Base-by-base conservation (phyloP, 2,888 invertebrate species). In the Megalurothrips usitatus region DNA sequence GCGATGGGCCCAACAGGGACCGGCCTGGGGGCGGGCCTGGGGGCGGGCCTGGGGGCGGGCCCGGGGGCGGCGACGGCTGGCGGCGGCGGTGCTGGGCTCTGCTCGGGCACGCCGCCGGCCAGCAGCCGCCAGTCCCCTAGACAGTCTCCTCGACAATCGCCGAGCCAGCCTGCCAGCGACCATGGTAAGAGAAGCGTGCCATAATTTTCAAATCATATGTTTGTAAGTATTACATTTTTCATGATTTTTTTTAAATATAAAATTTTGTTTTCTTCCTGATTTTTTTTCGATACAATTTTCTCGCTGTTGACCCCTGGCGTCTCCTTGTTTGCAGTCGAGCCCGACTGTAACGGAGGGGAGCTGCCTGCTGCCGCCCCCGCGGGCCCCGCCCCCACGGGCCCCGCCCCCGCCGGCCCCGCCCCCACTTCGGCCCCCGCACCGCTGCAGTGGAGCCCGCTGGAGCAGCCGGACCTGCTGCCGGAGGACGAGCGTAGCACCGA, bases 401-500 rank as follows among this genome's bases (percentile, higher is more conserved):
- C n/a, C n/a, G n/a, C 34, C 34, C 34, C 34, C 34, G 3, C 2
- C 3, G 34, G 34, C 34, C 34, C 34, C 6, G 34, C 34, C 3
- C 34, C 34, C 81, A 43, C 80, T 80, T 17, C 79, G n/a, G 68
- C n/a, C 52, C 52, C 17, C 23, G 68, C 23, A 23, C 68, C 23
- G 68, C 23, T 26, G 58, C 58, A 58, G 26, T 75, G 68, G 68
- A 26, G 23, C 26, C 68, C 68, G 8, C 68, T 75, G 23, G 68
- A 75, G 12, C 68, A 80, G 80, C 79, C 81, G 52, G 84, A 81
- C 63, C 81, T 83, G 19, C 79, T 84, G 17, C 81, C 82, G 79
- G 85, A 85, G 81, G 84, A 84, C 81, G 85, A 84, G 48, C 81
- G 83, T 82, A 83, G 83, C 26, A 81, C 84, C 80, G 79, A 84